Evolutionary conservation across 2,113 vertebrate species (phyloP).

Genomic region (Lagopus muta): DNA sequence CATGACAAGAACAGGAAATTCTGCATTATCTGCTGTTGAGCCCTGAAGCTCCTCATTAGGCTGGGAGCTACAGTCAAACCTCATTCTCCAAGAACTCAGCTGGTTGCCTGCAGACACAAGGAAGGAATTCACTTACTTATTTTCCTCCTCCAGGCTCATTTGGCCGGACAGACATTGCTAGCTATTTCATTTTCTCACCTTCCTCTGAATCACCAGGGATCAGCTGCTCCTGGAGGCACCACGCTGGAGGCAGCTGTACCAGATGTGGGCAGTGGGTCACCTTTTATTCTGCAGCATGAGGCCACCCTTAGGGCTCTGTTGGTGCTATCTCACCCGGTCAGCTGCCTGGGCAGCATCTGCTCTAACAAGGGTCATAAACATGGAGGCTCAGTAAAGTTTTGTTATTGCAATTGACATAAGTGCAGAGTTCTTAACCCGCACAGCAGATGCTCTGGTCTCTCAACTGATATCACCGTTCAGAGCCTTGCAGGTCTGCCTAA

Average conservation of each 20-base stretch:
- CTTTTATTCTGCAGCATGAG: neutral
- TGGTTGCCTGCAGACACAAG: neutral
- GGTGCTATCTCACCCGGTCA: neutral
- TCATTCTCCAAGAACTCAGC: neutral
- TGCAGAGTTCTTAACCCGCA: fast-evolving
- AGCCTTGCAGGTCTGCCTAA: neutral
- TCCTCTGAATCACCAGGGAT: neutral
- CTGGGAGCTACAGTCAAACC: neutral
- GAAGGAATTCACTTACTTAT: conserved; percentile 16
- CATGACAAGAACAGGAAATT: conserved; percentile 21
- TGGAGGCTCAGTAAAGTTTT: neutral
- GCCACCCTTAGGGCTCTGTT: neutral
- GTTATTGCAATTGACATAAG: fast-evolving
- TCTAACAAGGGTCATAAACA: neutral
- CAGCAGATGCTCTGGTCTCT: neutral
- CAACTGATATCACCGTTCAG: neutral
- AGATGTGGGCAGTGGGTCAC: neutral
- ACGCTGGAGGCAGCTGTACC: neutral
- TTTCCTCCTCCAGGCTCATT: neutral
- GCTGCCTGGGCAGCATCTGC: neutral
- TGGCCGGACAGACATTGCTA: neutral
- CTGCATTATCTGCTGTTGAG: neutral
- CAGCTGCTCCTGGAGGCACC: neutral
- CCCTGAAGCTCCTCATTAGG: neutral
- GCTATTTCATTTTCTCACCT: neutral